Conservation (phyloP, 2,888 invertebrate genomes). For the Patella pellucida region DNA sequence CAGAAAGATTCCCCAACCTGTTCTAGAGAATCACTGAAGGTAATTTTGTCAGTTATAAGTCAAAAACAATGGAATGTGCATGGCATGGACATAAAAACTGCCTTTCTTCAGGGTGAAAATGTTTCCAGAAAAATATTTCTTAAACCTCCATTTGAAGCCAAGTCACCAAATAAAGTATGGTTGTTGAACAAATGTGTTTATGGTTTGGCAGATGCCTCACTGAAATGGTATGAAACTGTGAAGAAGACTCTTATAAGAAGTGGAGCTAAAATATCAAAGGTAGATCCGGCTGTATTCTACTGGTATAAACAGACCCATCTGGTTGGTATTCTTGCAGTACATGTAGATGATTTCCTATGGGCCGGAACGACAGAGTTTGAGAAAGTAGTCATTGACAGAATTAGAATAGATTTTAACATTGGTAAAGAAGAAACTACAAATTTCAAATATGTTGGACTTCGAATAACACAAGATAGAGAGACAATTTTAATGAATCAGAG, state of each 20-base stretch:
- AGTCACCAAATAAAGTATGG: constrained; percentile 1
- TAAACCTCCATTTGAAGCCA: constrained; percentile 11
- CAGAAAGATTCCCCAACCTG: not conserved
- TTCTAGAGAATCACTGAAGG: not conserved
- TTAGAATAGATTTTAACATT: constrained; percentile 16
- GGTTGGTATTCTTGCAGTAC: constrained; percentile 19
- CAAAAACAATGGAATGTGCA: not conserved
- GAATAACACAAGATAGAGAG: not conserved
- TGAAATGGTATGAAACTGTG: constrained; percentile 19
- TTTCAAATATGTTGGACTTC: constrained; percentile 22
- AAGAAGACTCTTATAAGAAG: not conserved
- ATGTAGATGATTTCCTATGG: constrained; percentile 26
- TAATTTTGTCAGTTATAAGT: not conserved
- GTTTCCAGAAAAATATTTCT: not conserved
- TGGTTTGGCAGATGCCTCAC: constrained; percentile 25
- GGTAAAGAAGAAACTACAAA: constrained; percentile 16
- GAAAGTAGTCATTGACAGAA: constrained; percentile 13
- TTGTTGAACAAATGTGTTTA: constrained; percentile 22
- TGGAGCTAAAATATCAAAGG: constrained; percentile 7
- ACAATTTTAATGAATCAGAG: not conserved
- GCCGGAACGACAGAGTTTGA: constrained; percentile 17
- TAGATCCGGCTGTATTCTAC: constrained; percentile 25
- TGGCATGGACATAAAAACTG: constrained; percentile 1
- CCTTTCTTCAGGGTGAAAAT: constrained; percentile 18
- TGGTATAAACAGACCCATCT: constrained; percentile 6